Evolutionary conservation across 2,797 vertebrate species (phyloP).

Genomic region (Allobates femoralis): DNA sequence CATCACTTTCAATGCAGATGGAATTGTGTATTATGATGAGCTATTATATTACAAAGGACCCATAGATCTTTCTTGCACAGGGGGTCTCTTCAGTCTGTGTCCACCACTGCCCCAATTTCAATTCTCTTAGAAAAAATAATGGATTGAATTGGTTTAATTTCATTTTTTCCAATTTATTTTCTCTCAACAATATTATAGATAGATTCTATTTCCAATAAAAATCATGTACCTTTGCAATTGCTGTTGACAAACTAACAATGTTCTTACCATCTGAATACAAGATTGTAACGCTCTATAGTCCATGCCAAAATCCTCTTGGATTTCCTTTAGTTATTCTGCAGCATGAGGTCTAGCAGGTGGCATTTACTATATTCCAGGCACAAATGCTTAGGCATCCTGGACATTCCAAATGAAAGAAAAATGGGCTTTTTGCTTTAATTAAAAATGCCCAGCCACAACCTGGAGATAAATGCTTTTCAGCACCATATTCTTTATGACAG

Average conservation of each 20-base stretch:
- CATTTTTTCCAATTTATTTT: neutral
- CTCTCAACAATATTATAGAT: neutral
- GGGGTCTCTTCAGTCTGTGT: too few species aligned
- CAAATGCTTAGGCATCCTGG: neutral
- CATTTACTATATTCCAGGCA: neutral
- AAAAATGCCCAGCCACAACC: conserved; percentile 34
- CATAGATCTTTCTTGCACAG: too few species aligned
- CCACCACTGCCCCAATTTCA: too few species aligned
- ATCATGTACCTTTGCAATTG: neutral
- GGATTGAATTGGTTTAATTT: neutral
- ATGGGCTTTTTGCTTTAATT: conserved; percentile 31
- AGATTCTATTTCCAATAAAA: too few species aligned
- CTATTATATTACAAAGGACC: too few species aligned
- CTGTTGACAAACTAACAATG: neutral
- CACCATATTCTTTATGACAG: conserved; percentile 25
- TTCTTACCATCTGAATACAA: neutral
- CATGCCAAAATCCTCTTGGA: neutral
- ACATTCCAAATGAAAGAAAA: conserved; percentile 38
- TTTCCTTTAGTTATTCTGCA: neutral
- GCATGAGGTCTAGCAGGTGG: neutral
- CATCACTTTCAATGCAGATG: too few species aligned
- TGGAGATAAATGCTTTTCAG: conserved; percentile 46
- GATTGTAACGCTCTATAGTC: neutral
- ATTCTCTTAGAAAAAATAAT: too few species aligned
- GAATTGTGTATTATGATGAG: too few species aligned